These are phyloP conservation scores for Cerastoderma edule DNA, from an alignment of 2,888 invertebrate genomes.

Conservation along the genomic window DNA sequence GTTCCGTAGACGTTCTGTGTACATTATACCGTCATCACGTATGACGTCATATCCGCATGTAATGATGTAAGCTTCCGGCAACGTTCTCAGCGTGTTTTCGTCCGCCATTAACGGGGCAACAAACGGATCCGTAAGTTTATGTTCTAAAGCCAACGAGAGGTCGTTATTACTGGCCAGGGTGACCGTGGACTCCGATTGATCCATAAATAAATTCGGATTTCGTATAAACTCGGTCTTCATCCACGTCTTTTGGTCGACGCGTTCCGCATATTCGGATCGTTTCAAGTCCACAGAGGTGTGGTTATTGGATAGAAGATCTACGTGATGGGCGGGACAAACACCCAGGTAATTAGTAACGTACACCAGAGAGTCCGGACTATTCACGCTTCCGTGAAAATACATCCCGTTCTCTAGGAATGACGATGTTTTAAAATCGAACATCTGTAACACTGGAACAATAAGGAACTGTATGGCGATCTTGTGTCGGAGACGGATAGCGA, in stretches of 20 bases:
- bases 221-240: constrained; percentile 58
- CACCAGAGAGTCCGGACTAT: constrained; percentile 53
- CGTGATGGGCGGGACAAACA: constrained; percentile 41
- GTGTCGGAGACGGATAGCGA: constrained; percentile 58
- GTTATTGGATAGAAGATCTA: constrained; percentile 62
- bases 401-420: constrained; percentile 62
- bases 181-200: constrained; percentile 4
- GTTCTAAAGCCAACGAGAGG: constrained; percentile 55
- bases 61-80: constrained; percentile 80
- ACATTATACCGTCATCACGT: constrained; percentile 82
- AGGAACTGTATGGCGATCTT: constrained; percentile 77
- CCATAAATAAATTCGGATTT: constrained; percentile 41
- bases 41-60: constrained; percentile 82
- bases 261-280: constrained; percentile 51
- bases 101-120: constrained; percentile 81
- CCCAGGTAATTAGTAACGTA: constrained; percentile 66
- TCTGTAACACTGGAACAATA: constrained; percentile 81
- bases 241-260: constrained; percentile 59
- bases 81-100: constrained; percentile 65
- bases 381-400: constrained; percentile 64
- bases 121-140: constrained; percentile 54
- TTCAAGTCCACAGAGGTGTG: constrained; percentile 62
- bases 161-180: constrained; percentile 41
- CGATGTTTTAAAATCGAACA: constrained; percentile 64
- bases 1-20: constrained; percentile 74